A percentile compares a stretch with the other conserved stretches of the same genome.
Evolutionary conservation across 2,797 vertebrate species (phyloP).

Genomic region (Clamator glandarius): DNA sequence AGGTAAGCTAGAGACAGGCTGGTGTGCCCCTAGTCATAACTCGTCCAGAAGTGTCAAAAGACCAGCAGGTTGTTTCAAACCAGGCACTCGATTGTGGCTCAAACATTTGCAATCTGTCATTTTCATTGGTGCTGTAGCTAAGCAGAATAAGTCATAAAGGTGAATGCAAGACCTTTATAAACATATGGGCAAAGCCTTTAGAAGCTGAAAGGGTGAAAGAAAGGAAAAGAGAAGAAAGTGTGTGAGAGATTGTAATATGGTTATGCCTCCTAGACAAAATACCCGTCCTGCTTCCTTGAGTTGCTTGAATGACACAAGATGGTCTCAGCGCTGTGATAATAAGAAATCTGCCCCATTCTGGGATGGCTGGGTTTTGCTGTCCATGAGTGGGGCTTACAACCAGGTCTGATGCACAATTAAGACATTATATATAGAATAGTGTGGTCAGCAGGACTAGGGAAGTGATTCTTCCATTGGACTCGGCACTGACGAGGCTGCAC

Average conservation of each 20-base stretch:
- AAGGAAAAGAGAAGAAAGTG: neutral
- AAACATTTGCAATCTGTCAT: neutral
- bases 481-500: too few relatives aligned
- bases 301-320: neutral
- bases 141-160: neutral
- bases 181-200: neutral
- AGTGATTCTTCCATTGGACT: too few relatives aligned
- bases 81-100: neutral
- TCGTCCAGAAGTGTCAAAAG: neutral
- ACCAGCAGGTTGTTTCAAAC: neutral
- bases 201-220: neutral
- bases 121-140: neutral
- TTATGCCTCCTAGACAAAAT: neutral
- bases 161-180: neutral
- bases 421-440: too few relatives aligned
- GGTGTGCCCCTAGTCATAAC: neutral
- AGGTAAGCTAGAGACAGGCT: slow-evolving; percentile 77
- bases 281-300: neutral
- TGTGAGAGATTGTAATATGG: neutral
- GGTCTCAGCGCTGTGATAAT: neutral
- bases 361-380: too few relatives aligned
- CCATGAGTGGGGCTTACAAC: too few relatives aligned
- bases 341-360: too few relatives aligned
- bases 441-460: too few relatives aligned
- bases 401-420: too few relatives aligned